Base-by-base conservation (phyloP, 2,113 vertebrate species). In the Lucifuga dentata region DNA sequence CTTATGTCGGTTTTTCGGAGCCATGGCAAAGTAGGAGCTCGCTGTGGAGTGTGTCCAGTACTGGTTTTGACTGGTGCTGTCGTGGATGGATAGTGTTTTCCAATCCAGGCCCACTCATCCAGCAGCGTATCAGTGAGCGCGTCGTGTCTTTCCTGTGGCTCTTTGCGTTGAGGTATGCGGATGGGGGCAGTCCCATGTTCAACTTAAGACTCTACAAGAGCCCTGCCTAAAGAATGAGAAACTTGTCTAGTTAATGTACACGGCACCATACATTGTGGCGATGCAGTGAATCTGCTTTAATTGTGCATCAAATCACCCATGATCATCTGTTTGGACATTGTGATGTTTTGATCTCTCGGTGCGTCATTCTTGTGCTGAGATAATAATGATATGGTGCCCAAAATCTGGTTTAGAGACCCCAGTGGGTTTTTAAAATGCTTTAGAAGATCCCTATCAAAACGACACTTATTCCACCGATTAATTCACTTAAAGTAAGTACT, bases 71-170 rank as follows among this genome's bases (percentile, higher is more conserved):
- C 10, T 3, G 26, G 26, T 35, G 87, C 57, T 53, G 73, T 85
- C 75, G 84, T 86, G 81, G 85, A 86, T 82, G 78, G 73, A 72
- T 49, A 45, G 10, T 11, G 33, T 41, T 64, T 11, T 44, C 38
- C 66, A 61, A 76, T 70, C 35, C 76, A 60, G 68, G 21, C 71
- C 83, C 84, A 52, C 78, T 12, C 62, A 39, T 56, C 51, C 61
- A 36, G 65, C 80, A 86, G 85, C 90, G 89, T 92, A 92, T 92
- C 88, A 91, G 85, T 8, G 84, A 86, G 77, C 86, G 89, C 80
- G 85, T 75, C 89, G 90, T 92, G 90, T 78, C 90, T 73, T 59
- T 86, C 78, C 52, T 38, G 35, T 75, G 26, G 51, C 53, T 66
- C 11, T 75, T 66, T 9, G 64, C 24, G 55, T 56, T 63, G 74